Evolutionary conservation across 92 coral and sea anemone genomes (phyloP).

Genomic region (Umimayanthus chanpuru): DNA sequence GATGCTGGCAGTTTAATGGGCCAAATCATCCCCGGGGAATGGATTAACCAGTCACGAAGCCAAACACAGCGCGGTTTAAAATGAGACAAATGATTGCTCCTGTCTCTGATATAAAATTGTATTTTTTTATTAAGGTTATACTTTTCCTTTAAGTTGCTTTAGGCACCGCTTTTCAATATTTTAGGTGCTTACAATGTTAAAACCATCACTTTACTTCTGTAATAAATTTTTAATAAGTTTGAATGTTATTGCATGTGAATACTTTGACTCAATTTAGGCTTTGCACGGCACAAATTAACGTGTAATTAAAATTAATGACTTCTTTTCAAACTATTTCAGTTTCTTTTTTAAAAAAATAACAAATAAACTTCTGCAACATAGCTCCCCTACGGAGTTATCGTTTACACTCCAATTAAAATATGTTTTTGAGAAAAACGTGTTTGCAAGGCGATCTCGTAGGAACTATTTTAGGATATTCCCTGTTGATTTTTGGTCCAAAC

Average conservation of each 20-base stretch:
- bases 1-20: background rate
- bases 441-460: background rate
- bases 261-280: conserved; percentile 25
- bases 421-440: background rate
- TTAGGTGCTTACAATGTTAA: conserved; percentile 8
- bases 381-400: conserved; percentile 5
- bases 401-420: conserved; percentile 30
- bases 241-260: conserved; percentile 2
- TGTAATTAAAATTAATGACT: conserved; percentile 47
- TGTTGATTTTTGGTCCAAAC: background rate
- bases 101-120: conserved; percentile 10
- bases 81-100: background rate
- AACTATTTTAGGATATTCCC: background rate
- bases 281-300: conserved; percentile 40
- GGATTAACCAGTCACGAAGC: background rate
- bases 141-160: conserved; percentile 6
- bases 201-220: background rate
- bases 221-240: conserved; percentile 32
- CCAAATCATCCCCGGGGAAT: conserved; percentile 2
- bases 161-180: background rate
- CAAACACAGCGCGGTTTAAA: background rate
- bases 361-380: conserved; percentile 43
- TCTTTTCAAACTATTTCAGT: conserved; percentile 36
- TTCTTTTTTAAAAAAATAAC: conserved; percentile 17
- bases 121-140: background rate